phyloP scores from a whole-genome alignment of 2,888 invertebrate genomes.

The Eristalis intricaria region DNA sequence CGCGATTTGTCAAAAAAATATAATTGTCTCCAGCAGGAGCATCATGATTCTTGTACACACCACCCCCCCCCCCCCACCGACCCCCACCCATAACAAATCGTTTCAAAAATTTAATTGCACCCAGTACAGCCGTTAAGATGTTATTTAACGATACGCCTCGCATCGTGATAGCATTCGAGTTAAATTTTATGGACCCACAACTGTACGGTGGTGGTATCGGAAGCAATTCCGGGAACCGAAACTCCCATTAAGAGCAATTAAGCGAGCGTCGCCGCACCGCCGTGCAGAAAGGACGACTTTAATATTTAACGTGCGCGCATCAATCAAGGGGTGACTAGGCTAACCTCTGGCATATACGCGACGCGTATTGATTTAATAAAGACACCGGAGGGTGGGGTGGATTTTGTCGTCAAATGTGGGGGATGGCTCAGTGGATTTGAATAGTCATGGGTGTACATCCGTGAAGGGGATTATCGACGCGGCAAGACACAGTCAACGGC shows the following conservation, averaged over 20 bases:
- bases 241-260: constrained; percentile 40
- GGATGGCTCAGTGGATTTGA: background rate
- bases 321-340: constrained; percentile 22
- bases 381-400: background rate
- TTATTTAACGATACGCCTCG: constrained; percentile 10
- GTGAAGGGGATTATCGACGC: background rate
- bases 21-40: background rate
- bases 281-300: constrained; percentile 5
- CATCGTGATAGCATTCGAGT: background rate
- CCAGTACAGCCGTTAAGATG: constrained; percentile 20
- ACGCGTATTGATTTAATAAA: constrained; percentile 23
- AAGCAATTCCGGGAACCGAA: constrained; percentile 36
- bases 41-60: background rate
- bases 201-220: constrained; percentile 12
- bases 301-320: constrained; percentile 46
- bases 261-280: background rate
- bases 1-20: background rate
- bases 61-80: background rate
- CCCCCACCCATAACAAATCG: background rate
- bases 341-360: constrained; percentile 10
- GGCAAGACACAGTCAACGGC: background rate
- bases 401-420: background rate
- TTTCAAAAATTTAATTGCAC: constrained; percentile 17
- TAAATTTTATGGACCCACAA: background rate
- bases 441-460: background rate